Percentiles rank a stretch among this genome's conserved stretches.
phyloP scores from a whole-genome alignment of 2,797 vertebrate genomes.

The Helicolenus hilgendorfi region DNA sequence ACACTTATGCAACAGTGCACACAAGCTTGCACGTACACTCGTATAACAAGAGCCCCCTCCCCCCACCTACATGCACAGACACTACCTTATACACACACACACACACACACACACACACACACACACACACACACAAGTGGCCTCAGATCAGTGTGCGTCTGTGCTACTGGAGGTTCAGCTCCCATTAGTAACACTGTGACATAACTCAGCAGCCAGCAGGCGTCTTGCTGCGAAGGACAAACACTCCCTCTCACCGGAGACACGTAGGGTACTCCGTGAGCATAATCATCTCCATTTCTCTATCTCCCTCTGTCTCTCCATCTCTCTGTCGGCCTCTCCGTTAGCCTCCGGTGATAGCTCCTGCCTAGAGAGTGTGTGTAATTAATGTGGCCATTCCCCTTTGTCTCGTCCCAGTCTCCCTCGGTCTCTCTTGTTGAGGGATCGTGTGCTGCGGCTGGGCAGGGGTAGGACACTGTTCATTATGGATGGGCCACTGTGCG shows the following conservation, averaged over 20 bases:
- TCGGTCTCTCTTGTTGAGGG: conserved; percentile 73
- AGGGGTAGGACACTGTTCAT: conserved; percentile 76
- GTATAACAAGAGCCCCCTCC: not conserved
- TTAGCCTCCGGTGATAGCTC: conserved; percentile 80
- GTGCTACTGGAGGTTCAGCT: conserved; percentile 58
- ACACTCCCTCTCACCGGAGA: conserved; percentile 74
- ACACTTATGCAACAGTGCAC: conserved; percentile 49
- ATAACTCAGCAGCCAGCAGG: conserved; percentile 83
- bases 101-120: not conserved
- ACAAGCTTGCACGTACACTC: conserved; percentile 22
- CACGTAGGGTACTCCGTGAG: conserved; percentile 62
- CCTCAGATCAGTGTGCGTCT: conserved; percentile 42
- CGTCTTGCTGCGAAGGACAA: conserved; percentile 82
- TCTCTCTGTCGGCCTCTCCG: conserved; percentile 60
- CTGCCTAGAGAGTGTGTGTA: conserved; percentile 81
- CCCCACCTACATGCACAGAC: conserved; percentile 7
- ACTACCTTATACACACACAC: not conserved
- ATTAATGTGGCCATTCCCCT: conserved; percentile 86
- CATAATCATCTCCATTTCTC: conserved; percentile 79
- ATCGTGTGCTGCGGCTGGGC: conserved; percentile 66
- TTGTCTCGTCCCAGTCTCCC: conserved; percentile 81
- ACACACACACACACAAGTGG: conserved; percentile 3
- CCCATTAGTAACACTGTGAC: conserved; percentile 82
- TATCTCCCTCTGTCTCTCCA: conserved; percentile 62
- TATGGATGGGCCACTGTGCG: conserved; percentile 69